These are phyloP conservation scores for Agelaius phoeniceus DNA, from an alignment of 2,113 vertebrate species.

Conservation along the genomic window DNA sequence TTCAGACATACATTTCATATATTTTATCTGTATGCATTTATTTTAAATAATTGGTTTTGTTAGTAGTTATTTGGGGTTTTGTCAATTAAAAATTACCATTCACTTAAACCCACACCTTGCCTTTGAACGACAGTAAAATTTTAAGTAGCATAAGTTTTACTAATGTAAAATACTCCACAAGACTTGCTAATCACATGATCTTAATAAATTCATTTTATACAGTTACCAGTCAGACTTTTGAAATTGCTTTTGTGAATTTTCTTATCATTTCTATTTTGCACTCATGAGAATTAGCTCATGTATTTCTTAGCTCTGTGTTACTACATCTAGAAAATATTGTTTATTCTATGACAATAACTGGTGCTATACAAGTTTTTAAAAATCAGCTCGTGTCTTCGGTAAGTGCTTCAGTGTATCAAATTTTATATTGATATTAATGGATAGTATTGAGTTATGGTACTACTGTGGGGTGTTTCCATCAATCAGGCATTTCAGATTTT, in stretches of 20 bases:
- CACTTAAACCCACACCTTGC: background rate
- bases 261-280: background rate
- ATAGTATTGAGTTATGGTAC: background rate
- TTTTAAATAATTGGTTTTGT: background rate
- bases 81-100: background rate
- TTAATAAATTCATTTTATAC: conserved; percentile 32
- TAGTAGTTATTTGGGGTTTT: background rate
- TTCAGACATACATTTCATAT: background rate
- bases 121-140: background rate
- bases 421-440: background rate
- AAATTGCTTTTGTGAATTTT: background rate
- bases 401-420: background rate
- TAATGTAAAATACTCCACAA: background rate
- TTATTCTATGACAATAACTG: background rate
- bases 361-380: background rate
- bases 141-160: background rate
- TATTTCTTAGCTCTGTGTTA: background rate
- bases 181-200: background rate
- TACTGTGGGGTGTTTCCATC: background rate
- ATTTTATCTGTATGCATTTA: background rate
- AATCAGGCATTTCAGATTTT: background rate
- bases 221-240: background rate
- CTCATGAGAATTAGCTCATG: background rate
- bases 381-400: background rate
- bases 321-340: background rate